phyloP scores from a whole-genome alignment of 2,888 invertebrate species.

The Odontothrips loti region DNA sequence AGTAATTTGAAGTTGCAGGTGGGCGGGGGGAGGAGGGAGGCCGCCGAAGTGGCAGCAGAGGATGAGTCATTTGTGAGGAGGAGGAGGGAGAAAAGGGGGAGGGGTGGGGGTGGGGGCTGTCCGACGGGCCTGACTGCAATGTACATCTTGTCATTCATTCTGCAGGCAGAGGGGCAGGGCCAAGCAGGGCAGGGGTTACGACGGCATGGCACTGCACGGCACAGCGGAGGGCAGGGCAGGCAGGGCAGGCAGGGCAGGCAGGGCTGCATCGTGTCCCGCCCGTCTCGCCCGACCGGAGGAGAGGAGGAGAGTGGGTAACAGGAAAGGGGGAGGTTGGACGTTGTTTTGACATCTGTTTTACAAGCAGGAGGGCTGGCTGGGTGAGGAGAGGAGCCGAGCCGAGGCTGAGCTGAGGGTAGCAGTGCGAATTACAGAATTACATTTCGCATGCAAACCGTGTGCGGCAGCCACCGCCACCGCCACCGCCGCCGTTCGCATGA shows the following conservation, averaged over 20 bases:
- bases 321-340: too few relatives aligned
- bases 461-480: not conserved
- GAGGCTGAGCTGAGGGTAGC: not conserved
- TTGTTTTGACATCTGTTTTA: not conserved
- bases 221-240: not conserved
- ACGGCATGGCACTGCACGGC: too few relatives aligned
- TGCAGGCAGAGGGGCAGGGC: too few relatives aligned
- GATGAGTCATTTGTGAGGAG: too few relatives aligned
- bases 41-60: too few relatives aligned
- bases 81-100: too few relatives aligned
- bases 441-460: not conserved
- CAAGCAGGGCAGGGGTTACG: too few relatives aligned
- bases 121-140: too few relatives aligned
- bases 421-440: slow-evolving; percentile 2
- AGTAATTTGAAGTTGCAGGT: too few relatives aligned
- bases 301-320: not conserved
- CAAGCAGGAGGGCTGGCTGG: not conserved
- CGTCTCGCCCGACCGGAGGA: not conserved
- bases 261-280: not conserved
- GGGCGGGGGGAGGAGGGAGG: too few relatives aligned
- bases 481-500: not conserved
- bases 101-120: too few relatives aligned
- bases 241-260: not conserved
- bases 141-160: too few relatives aligned
- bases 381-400: not conserved